Evolutionary conservation across 2,797 vertebrate genomes (phyloP), one percentile per base, ranked within the genome.

Genomic region (Intellagama lesueurii): DNA sequence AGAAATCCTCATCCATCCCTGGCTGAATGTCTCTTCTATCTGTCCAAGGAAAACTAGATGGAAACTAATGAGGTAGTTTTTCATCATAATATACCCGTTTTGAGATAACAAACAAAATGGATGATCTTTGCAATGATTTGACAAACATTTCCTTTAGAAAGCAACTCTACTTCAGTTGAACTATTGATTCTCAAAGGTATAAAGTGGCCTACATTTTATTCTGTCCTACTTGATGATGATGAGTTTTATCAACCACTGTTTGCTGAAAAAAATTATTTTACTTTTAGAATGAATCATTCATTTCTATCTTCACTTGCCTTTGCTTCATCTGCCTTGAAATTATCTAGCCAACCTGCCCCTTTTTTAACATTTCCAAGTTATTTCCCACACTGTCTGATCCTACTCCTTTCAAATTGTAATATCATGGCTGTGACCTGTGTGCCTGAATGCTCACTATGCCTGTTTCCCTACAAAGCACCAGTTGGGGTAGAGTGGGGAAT

Each of bases 261-360:
- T 4, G 0, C 83, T 82, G 73, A 3, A 76, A 24, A 87, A 70
- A 30, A 68, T 32, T 64, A 7, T 35, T 69, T 80, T 70, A 30
- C 83, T 35, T 68, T 81, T 8, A 26, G 49, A 91, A 44, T 26
- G n/a, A 76, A 35, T 60, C 44, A 77, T 83, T 66, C 14, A 69
- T 81, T 83, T 85, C 28, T 70, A 87, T 78, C 24, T 90, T 30
- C 16, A 44, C 1, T 16, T 28, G 68, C 1, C 6, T 11, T 90
- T 86, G 76, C 14, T 69, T 91, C 81, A 87, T 16, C 35, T 79
- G 40, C 28, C 19, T 52, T 79, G 47, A 22, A 90, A 12, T 28
- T 70, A 79, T 83, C 56, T 30, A 69, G n/a, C 40, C 73, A 83
- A 73, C 26, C 7, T 66, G 4, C 44, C 80, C 35, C 7, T 90